Evolutionary conservation across 2,113 vertebrate genomes (phyloP), one percentile per base, ranked within the genome.

Genomic region (Oryzias celebensis): DNA sequence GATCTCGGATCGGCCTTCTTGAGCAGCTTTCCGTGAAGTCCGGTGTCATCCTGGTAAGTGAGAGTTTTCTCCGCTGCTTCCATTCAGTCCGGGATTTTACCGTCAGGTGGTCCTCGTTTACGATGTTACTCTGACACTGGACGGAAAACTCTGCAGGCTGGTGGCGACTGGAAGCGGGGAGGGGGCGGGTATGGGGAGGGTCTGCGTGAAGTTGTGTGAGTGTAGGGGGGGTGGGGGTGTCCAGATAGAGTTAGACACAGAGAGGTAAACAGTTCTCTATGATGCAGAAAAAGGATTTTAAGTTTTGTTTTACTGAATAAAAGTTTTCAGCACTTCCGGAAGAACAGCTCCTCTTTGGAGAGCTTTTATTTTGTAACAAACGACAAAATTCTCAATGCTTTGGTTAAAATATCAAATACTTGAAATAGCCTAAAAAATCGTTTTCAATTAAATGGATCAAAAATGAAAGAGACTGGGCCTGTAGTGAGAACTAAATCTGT

Each of bases 51-150:
- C 71, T 71, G 86, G 81, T 89, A 86, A 68, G 65, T 84, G 80
- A 77, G 87, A 86, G 89, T 87, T 58, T 90, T 82, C 77, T 87
- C 70, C 45, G 90, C 77, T 73, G 86, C 90, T 86, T 94, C 93
- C 94, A 94, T 93, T 74, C 78, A 80, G 83, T 67, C 73, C 78
- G 70, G 67, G 36, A 36, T 86, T 72, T 74, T 66, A 79, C 82
- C 67, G 85, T 78, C 77, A 76, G 85, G 75, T 79, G 83, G 83
- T 83, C 86, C 85, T 80, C 78, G 76, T 83, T 82, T 75, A 63
- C 68, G 89, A 85, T 88, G 86, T 88, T 89, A 78, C 78, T 83
- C 70, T 64, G 80, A 86, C 86, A 82, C 86, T 68, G 83, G 80
- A 82, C 84, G 68, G 85, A 85, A 81, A 87, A 78, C 86, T 90